Percentiles rank a stretch among this genome's conserved stretches.
Conservation (phyloP, 2,888 invertebrate genomes). For the Melinaea marsaeus region DNA sequence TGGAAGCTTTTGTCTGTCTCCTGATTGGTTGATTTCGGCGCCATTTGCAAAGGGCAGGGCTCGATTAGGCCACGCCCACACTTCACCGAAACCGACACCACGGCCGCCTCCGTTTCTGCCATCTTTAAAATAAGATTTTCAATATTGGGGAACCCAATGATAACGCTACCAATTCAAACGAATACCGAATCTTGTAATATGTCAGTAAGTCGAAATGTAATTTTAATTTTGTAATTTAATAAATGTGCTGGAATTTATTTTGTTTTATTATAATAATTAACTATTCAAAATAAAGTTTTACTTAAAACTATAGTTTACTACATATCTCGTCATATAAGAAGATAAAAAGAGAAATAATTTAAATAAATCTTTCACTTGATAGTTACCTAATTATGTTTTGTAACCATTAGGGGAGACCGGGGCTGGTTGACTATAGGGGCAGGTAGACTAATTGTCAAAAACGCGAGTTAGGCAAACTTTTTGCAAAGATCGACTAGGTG, state of each 20-base stretch:
- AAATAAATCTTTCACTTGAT: too few species aligned
- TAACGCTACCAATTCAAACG: conserved; percentile 40
- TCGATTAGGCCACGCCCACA: conserved; percentile 56
- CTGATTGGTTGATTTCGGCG: conserved; percentile 68
- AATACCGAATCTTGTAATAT: not conserved
- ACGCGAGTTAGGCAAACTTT: too few species aligned
- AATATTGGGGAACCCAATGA: conserved; percentile 48
- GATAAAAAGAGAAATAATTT: too few species aligned
- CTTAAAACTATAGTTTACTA: too few species aligned
- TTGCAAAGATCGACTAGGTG: too few species aligned
- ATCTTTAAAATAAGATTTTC: conserved; percentile 49
- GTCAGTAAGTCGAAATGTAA: not conserved
- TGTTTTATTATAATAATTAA: too few species aligned
- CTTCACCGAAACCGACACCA: conserved; percentile 42
- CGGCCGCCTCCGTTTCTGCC: conserved; percentile 56
- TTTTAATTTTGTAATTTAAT: conserved; percentile 8
- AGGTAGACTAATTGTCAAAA: too few species aligned
- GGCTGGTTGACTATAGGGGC: too few species aligned
- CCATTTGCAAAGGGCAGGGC: conserved; percentile 73
- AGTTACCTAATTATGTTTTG: too few species aligned
- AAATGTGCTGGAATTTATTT: not conserved
- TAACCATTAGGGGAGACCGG: too few species aligned
- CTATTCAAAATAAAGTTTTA: too few species aligned
- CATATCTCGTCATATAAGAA: too few species aligned
- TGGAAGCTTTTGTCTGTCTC: conserved; percentile 45